Base-by-base conservation (phyloP, 2,113 vertebrate genomes). In the Lagenorhynchus albirostris region DNA sequence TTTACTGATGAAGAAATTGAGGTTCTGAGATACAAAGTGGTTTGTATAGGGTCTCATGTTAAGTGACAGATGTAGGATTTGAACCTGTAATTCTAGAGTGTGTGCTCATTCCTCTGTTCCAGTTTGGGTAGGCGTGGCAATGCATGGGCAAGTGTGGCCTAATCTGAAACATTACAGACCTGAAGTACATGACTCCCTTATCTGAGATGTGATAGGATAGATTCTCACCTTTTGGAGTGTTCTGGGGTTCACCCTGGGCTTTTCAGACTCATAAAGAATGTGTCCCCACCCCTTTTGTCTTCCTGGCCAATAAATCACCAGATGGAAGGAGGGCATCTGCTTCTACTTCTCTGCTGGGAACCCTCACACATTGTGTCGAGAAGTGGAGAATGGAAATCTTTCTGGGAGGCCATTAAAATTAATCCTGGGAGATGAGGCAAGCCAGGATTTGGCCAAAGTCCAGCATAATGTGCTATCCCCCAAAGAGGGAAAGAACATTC, bases 331-430 rank as follows among this genome's bases (percentile, higher is more conserved):
- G 80, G 55, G 50, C 70, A 74, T 84, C 82, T 89, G 36, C 44
- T 90, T 90, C 73, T 44, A 33, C 17, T 47, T 96, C 82, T 91
- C 82, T 89, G 12, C 38, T 81, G 74, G 83, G 63, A 96, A 83
- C 26, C 21, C 12, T 55, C 58, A 68, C 55, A 53, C n/a, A 58
- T 84, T 93, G 50, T 70, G 53, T 96, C 73, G 41, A 89, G 73
- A 93, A 85, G 47, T 67, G 2, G 58, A 47, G 41, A 65, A 26
- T 74, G 94, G 89, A 93, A 70, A 87, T 95, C 74, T 90, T 96
- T 58, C 94, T 97, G 88, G 74, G 89, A 96, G 15, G 88, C 74
- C 68, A 62, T 97, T 96, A 79, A 73, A 96, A 95, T 77, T 92
- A 95, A 93, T 94, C 74, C 92, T 96, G 58, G 65, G 83, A 96